Evolutionary conservation across 1,140 invertebrate species (phyloP), one percentile per base, ranked within the genome.

Genomic region (Drosophila ercepeae): DNA sequence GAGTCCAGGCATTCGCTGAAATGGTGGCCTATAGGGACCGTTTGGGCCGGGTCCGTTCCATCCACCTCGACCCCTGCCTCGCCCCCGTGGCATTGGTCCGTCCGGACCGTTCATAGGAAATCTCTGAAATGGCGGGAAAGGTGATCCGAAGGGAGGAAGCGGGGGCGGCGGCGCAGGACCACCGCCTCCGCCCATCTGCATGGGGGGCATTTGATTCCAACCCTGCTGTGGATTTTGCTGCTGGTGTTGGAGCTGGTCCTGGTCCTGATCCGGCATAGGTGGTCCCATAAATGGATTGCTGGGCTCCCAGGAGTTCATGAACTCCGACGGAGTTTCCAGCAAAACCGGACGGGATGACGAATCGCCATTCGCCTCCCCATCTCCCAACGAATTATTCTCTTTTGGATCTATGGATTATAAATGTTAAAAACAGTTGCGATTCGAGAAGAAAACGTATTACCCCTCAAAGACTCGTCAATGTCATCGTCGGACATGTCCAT

Each of bases 401-500:
- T 75, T 88, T 27, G 63, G 41, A 11, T 90, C 89, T 90, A 49
- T 32, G 4, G 29, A n/a, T 32, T n/a, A 32, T 4, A 11, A 32
- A 11, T 32, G 29, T 32, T 32, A 32, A 0, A 3, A 4, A 32
- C 11, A 32, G 11, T 11, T 32, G 1, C 11, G 11, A 11, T 32
- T 19, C 13, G 16, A 11, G 4, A 1, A 1, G 3, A 13, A 3
- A 0, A 2, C 7, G 6, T 11, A 6, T 51, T 88, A 91, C 90
- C 90, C 89, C 84, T 70, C 46, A 73, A 58, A 8, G 89, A 76
- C 48, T 91, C 89, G 13, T 91, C 90, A 14, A 91, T 27, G 46
- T 95, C 94, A n/a, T 95, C 94, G 65, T 95, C 94, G 16, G 94
- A 95, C 92, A 95, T 93, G 49, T 95, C 94, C 95, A 95, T 95